These are phyloP conservation scores for Pseudopipra pipra DNA, from an alignment of 2,113 vertebrate species.

Conservation along the genomic window DNA sequence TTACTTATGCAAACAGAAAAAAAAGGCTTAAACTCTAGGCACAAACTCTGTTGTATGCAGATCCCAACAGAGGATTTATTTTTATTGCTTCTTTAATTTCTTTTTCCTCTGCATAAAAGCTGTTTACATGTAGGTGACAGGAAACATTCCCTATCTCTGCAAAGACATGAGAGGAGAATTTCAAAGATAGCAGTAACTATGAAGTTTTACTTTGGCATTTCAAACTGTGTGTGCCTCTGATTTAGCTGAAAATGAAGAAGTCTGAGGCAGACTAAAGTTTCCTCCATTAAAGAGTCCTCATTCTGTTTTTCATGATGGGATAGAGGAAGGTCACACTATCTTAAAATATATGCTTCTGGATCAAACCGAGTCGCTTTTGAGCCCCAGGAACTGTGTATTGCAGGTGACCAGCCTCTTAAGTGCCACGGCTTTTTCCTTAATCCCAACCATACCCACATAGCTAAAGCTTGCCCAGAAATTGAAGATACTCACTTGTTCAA, in stretches of 20 bases:
- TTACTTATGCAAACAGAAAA: background rate
- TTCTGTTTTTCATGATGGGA: background rate
- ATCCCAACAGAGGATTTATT: background rate
- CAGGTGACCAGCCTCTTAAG: background rate
- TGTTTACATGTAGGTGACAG: background rate
- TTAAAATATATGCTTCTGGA: background rate
- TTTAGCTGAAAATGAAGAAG: background rate
- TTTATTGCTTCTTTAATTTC: background rate
- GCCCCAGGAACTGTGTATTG: background rate
- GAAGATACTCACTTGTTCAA: background rate
- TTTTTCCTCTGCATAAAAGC: background rate
- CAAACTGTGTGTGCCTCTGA: background rate
- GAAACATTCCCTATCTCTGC: background rate
- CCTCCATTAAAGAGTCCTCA: background rate
- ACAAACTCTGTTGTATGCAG: background rate
- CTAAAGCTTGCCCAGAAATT: background rate
- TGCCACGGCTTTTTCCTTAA: background rate
- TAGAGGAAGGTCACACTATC: background rate
- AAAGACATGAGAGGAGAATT: background rate
- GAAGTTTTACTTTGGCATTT: slow-evolving; percentile 9
- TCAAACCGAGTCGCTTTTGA: background rate
- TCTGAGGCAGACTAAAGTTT: background rate
- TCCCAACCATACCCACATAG: background rate
- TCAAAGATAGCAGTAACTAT: background rate
- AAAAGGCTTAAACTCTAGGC: background rate